phyloP scores from a whole-genome alignment of 1,140 invertebrate genomes.

The Sitophilus oryzae region DNA sequence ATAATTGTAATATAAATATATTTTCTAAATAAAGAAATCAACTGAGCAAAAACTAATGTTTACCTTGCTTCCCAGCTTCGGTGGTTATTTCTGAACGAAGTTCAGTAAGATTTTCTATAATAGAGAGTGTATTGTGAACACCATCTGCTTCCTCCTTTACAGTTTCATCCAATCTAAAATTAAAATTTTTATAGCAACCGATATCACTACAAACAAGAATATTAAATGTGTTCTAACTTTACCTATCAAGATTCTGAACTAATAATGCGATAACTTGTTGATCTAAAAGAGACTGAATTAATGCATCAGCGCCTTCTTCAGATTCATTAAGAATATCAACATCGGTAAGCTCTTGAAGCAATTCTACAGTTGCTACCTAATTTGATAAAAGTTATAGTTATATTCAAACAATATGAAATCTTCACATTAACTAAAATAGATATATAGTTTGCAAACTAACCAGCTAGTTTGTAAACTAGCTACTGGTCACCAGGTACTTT shows the following conservation, averaged over 20 bases:
- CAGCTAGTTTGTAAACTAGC: too few species aligned
- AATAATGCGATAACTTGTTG: slow-evolving; percentile 88
- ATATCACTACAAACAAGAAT: background rate
- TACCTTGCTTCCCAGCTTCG: slow-evolving; percentile 77
- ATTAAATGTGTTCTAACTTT: background rate
- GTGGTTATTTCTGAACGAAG: slow-evolving; percentile 75
- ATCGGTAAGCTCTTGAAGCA: slow-evolving; percentile 86
- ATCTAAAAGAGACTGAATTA: slow-evolving; percentile 75
- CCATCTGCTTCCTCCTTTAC: slow-evolving; percentile 95
- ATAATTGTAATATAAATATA: slow-evolving; percentile 1
- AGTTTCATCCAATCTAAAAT: slow-evolving; percentile 76
- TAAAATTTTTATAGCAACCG: background rate
- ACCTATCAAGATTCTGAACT: slow-evolving; percentile 80
- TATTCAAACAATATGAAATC: background rate
- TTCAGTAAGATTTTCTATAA: slow-evolving; percentile 86
- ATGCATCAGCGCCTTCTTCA: slow-evolving; percentile 69
- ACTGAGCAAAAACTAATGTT: background rate
- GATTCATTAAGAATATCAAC: slow-evolving; percentile 92
- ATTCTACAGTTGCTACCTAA: slow-evolving; percentile 40
- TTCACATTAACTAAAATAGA: background rate
- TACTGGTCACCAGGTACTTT: too few species aligned
- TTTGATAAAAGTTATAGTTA: slow-evolving; percentile 1
- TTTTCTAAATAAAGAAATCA: slow-evolving; percentile 6
- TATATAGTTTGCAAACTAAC: background rate
- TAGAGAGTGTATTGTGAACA: slow-evolving; percentile 87